A percentile compares a stretch with the other conserved stretches of the same genome.
Conservation (phyloP, 1,140 invertebrate species). For the Platorchestia sp. region DNA sequence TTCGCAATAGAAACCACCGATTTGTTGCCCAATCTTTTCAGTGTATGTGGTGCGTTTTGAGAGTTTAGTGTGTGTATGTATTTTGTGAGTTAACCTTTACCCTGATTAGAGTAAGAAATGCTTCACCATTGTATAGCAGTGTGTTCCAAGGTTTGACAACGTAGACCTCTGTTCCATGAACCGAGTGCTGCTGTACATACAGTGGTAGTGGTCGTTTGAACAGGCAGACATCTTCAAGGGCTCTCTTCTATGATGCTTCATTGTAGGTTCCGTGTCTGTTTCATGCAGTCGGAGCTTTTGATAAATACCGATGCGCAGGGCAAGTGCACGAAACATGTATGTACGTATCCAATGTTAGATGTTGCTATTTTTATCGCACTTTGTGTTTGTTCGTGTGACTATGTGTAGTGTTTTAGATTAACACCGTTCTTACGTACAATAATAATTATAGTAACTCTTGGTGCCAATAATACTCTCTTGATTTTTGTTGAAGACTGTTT, state of each 20-base stretch:
- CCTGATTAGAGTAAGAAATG: neutral
- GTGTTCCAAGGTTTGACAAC: neutral
- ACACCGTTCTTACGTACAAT: constrained; percentile 42
- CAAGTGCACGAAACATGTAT: neutral
- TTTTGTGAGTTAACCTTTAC: neutral
- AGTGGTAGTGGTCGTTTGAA: neutral
- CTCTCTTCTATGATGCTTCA: neutral
- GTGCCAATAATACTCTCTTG: constrained; percentile 40
- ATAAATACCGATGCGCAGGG: neutral
- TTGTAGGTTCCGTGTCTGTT: neutral
- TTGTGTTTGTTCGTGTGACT: constrained; percentile 5
- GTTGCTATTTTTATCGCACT: constrained; percentile 30
- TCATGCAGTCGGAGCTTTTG: neutral
- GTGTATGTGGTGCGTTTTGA: too few relatives aligned
- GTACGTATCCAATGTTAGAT: constrained; percentile 27
- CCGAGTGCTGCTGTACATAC: neutral
- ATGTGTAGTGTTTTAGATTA: constrained; percentile 20
- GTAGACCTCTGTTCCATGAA: neutral
- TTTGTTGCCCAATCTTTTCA: neutral
- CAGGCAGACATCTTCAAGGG: neutral
- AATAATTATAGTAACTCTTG: constrained; percentile 35
- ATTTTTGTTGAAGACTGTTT: constrained; percentile 22
- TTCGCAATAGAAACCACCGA: neutral
- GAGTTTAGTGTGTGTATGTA: neutral
- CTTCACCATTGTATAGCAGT: neutral